phyloP scores from a whole-genome alignment of 2,888 invertebrate species.

The Rhyacophila evoluta region DNA sequence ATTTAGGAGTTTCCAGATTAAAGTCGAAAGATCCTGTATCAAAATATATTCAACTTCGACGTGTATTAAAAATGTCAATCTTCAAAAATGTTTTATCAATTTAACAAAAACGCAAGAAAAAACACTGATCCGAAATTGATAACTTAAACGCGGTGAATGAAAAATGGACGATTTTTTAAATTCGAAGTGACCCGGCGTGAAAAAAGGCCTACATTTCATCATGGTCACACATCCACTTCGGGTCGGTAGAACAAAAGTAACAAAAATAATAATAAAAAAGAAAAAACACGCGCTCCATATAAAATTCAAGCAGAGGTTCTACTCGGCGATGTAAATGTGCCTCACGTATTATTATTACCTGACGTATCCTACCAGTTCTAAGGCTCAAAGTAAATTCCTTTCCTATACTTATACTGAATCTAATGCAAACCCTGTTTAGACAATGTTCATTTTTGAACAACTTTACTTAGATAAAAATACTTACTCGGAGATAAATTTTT shows the following conservation, averaged over 20 bases:
- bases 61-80: too few relatives aligned
- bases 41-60: too few relatives aligned
- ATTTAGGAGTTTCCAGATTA: too few relatives aligned
- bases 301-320: neutral
- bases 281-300: conserved; percentile 16
- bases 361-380: neutral
- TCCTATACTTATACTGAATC: neutral
- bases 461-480: neutral
- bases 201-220: neutral
- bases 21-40: too few relatives aligned
- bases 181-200: neutral
- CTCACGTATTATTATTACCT: conserved; percentile 12
- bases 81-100: too few relatives aligned
- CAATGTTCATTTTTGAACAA: neutral
- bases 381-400: neutral
- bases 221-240: neutral
- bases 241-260: neutral
- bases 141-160: neutral
- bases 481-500: neutral
- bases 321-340: neutral
- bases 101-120: neutral
- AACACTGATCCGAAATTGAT: neutral
- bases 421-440: neutral
- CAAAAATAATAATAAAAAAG: neutral
- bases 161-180: neutral